Percentiles rank a stretch among this genome's conserved stretches.
Conservation (phyloP, 2,888 invertebrate species). For the Smittia sp. region DNA sequence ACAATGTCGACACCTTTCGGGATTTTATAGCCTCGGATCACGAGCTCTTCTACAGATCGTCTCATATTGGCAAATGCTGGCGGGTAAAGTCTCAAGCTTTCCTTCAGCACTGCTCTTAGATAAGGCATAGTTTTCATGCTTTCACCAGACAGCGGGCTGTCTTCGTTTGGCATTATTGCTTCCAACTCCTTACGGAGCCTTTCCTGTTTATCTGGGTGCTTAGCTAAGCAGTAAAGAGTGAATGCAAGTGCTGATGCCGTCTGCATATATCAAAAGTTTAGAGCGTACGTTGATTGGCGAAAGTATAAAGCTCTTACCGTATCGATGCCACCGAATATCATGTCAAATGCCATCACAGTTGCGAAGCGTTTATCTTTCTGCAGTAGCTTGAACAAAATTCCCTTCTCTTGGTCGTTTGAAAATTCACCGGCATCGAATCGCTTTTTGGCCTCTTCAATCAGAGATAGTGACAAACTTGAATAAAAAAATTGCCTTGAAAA, state of each 20-base stretch:
- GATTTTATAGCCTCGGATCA: conserved; percentile 58
- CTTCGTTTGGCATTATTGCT: conserved; percentile 52
- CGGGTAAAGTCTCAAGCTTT: conserved; percentile 63
- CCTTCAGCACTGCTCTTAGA: conserved; percentile 70
- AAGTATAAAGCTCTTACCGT: conserved; percentile 53
- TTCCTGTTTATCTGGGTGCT: conserved; percentile 60
- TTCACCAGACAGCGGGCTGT: conserved; percentile 51
- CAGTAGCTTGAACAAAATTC: conserved; percentile 55
- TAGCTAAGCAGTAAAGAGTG: conserved; percentile 43
- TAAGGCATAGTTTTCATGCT: conserved; percentile 58
- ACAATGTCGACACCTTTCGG: background rate
- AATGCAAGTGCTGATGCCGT: background rate
- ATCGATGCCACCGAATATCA: conserved; percentile 58
- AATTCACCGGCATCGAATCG: background rate
- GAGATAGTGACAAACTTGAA: background rate
- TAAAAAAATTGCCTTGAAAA: too few species aligned
- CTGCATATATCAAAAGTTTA: too few species aligned
- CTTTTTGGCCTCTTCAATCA: background rate
- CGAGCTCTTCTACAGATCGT: conserved; percentile 56
- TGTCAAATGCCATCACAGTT: conserved; percentile 54
- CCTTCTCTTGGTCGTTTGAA: conserved; percentile 45
- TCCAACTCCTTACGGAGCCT: conserved; percentile 60
- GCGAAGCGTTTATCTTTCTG: conserved; percentile 53
- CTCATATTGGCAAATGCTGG: conserved; percentile 61
- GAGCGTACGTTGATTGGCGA: conserved; percentile 30